A percentile compares a stretch with the other conserved stretches of the same genome.
These are phyloP conservation scores for Pygoscelis antarcticus DNA, from an alignment of 2,113 vertebrate genomes.

Conservation along the genomic window DNA sequence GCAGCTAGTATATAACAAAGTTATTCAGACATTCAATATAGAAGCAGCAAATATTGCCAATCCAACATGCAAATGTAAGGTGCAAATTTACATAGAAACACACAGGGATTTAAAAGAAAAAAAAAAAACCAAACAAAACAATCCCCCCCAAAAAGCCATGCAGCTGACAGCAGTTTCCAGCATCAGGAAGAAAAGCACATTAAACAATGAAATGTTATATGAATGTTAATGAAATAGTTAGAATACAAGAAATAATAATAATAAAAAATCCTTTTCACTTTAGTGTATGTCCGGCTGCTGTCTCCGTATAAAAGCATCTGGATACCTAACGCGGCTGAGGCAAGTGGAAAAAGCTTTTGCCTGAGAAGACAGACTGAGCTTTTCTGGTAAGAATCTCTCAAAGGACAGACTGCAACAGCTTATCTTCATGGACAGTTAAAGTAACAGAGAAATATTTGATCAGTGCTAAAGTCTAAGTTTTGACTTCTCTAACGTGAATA, in stretches of 20 bases:
- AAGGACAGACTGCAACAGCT: not conserved
- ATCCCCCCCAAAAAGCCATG: fast-evolving
- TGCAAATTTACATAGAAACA: not conserved
- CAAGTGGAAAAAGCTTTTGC: not conserved
- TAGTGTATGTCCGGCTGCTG: not conserved
- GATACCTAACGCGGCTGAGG: not conserved
- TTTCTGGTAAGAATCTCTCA: not conserved
- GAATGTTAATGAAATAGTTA: no score
- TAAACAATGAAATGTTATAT: not conserved
- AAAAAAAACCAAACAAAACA: no score
- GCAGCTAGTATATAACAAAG: not conserved
- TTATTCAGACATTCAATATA: not conserved
- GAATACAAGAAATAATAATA: not conserved
- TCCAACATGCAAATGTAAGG: not conserved
- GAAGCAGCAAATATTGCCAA: not conserved
- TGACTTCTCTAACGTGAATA: not conserved
- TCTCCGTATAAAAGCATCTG: not conserved
- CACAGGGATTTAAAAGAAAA: not conserved
- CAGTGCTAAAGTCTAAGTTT: not conserved
- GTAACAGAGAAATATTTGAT: not conserved
- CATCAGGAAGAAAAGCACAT: not conserved
- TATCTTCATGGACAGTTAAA: not conserved
- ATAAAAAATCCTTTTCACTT: not conserved
- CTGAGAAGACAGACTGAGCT: not conserved
- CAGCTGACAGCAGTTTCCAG: not conserved